Conservation (phyloP, 2,113 vertebrate species). For the Triplophysa rosa region DNA sequence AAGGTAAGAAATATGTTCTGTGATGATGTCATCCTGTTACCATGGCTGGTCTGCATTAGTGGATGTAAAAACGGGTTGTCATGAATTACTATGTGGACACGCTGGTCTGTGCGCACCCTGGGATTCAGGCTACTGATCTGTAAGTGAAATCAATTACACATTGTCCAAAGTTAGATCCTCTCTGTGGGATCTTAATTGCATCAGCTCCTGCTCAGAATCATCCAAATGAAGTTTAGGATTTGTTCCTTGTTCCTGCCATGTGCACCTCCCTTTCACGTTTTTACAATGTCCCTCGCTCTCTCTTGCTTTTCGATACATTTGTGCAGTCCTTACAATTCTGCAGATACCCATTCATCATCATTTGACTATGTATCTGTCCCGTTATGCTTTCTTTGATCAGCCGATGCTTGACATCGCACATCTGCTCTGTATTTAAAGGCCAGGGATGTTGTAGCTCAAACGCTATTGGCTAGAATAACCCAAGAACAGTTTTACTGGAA, state of each 20-base stretch:
- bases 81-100: constrained; percentile 32
- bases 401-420: constrained; percentile 97
- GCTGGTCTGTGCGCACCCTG: constrained; percentile 36
- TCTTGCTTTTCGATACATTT: constrained; percentile 86
- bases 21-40: constrained; percentile 76
- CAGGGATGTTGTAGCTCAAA: constrained; percentile 90
- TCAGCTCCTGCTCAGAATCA: constrained; percentile 75
- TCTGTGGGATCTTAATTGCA: constrained; percentile 63
- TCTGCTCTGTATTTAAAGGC: constrained; percentile 99
- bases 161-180: constrained; percentile 68
- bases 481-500: constrained; percentile 77
- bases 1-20: constrained; percentile 78
- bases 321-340: constrained; percentile 89
- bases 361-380: constrained; percentile 95
- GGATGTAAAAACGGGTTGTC: constrained; percentile 38
- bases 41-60: constrained; percentile 51
- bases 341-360: constrained; percentile 98
- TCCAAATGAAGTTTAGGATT: constrained; percentile 82
- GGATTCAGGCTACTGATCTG: constrained; percentile 70
- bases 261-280: constrained; percentile 47
- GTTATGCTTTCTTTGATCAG: constrained; percentile 95
- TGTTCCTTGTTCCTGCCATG: constrained; percentile 78
- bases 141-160: constrained; percentile 72
- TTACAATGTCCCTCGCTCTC: constrained; percentile 13
- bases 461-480: constrained; percentile 88